Evolutionary conservation across 2,888 invertebrate species (phyloP), one percentile per base, ranked within the genome.

Genomic region (Drosophila pegasa): DNA sequence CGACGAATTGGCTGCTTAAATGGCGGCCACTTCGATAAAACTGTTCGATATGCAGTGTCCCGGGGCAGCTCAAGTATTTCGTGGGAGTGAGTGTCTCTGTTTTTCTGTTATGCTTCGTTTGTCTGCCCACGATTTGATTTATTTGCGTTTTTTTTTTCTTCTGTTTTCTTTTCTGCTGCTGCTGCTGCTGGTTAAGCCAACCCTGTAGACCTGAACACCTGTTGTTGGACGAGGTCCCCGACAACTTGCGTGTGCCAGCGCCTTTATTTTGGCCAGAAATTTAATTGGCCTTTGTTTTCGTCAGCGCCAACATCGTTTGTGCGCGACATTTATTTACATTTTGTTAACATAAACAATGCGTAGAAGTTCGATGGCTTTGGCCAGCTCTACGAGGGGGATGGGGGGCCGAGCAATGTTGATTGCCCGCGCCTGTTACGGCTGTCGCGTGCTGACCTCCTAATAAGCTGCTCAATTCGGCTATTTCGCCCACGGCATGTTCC

Each of bases 331-430:
- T 89, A 85, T 85, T 85, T 89, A 85, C 85, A 85, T 85, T 85
- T 85, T 85, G 85, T 85, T 85, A 85, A 85, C 89, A 85, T 89
- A 85, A 85, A 89, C 88, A 89, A 85, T 88, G 89, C 89, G 89
- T 87, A 72, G 85, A 89, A 89, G 89, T 84, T 84, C 83, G 83
- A 84, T 89, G 88, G 88, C 67, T 85, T 63, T 75, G 70, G 31
- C 66, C 60, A 40, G 38, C 37, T 29, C 37, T 10, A 33, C 6
- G 20, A 27, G 22, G 29, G 41, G 38, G 68, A n/a, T n/a, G n/a
- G n/a, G n/a, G n/a, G n/a, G n/a, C n/a, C n/a, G n/a, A 31, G 66
- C 72, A 74, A 88, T 82, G 76, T 71, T 83, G 87, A 82, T 87
- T 84, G 79, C 67, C 79, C 68, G 78, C 61, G 64, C 74, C 72